Conservation (phyloP, 2,888 invertebrate genomes). For the Meiosimyza platycephala region DNA sequence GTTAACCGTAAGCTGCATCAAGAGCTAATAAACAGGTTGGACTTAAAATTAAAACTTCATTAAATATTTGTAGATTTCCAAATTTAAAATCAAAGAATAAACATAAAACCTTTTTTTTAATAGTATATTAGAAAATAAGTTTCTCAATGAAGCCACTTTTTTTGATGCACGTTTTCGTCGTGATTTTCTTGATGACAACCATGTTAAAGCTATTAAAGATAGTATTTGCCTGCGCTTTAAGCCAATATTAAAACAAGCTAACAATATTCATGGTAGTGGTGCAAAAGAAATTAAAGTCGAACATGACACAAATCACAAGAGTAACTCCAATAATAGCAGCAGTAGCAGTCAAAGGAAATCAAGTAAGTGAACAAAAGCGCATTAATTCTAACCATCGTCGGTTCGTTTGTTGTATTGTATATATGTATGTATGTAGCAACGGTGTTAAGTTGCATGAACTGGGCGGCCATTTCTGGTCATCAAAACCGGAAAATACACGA, state of each 20-base stretch:
- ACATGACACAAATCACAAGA: constrained; percentile 24
- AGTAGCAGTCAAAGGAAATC: constrained; percentile 40
- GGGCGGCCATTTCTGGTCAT: too few relatives aligned
- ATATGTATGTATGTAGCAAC: too few relatives aligned
- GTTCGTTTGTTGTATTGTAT: too few relatives aligned
- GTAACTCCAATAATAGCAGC: constrained; percentile 11
- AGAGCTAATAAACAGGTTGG: constrained; percentile 49
- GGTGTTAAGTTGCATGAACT: too few relatives aligned
- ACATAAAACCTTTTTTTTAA: constrained; percentile 19
- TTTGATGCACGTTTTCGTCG: constrained; percentile 56
- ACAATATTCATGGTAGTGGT: neutral
- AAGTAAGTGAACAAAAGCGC: constrained; percentile 37
- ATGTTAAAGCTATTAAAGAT: constrained; percentile 39
- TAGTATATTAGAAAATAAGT: constrained; percentile 46
- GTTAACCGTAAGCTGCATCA: constrained; percentile 48
- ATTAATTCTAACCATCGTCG: too few relatives aligned
- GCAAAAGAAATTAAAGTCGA: constrained; percentile 33
- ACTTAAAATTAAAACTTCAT: neutral
- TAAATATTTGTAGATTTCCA: neutral
- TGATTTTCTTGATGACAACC: constrained; percentile 43
- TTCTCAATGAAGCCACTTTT: constrained; percentile 52
- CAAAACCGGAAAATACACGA: too few relatives aligned
- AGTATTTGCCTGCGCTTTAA: constrained; percentile 43
- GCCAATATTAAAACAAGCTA: constrained; percentile 35
- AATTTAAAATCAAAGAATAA: neutral